Base-by-base conservation (phyloP, 2,888 invertebrate species). In the Lathronympha strigana region DNA sequence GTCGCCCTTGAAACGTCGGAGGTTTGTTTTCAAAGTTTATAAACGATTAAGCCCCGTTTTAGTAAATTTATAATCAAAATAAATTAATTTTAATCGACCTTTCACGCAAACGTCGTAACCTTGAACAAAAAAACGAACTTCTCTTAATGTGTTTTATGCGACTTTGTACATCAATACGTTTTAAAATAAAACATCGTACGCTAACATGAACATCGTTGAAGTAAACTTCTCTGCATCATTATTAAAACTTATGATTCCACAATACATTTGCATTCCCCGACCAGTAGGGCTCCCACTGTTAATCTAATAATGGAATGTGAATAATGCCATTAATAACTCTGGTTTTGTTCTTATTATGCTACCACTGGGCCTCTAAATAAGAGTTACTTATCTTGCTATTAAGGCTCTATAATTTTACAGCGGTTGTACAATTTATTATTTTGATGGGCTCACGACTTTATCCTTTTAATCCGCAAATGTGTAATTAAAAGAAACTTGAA, bases 251-350 rank as follows among this genome's bases (percentile, higher is more conserved):
- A 66, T 66, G 66, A 66, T 66, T 53, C 66, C 68, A 72, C 72
- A 73, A 72, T 74, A 71, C 78, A 80, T 85, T 87, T 69, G 84
- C 85, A 84, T 84, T 84, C 86, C 78, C 77, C 67, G 77, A 82
- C 81, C 86, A 84, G 87, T 86, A 85, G 86, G 85, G 75, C 83
- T 77, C 79, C 84, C 80, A 84, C 82, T 83, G 87, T 82, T 90
- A 88, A 90, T 88, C 87, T 87, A 88, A 89, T 88, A 88, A 88
- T 86, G 78, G 86, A 84, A 87, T 89, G 89, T 88, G 83, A 88
- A 88, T 88, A 87, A 82, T 77, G 81, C 79, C 84, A 90, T 90
- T 85, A 89, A 88, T 89, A 88, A 87, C 73, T 63, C 67, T 55
- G 57, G 45, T 66, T 60, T 61, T 66, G 53, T 54, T 66, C 61